These are phyloP conservation scores for Anguilla megastoma DNA, from an alignment of 2,797 vertebrate species.

Conservation along the genomic window DNA sequence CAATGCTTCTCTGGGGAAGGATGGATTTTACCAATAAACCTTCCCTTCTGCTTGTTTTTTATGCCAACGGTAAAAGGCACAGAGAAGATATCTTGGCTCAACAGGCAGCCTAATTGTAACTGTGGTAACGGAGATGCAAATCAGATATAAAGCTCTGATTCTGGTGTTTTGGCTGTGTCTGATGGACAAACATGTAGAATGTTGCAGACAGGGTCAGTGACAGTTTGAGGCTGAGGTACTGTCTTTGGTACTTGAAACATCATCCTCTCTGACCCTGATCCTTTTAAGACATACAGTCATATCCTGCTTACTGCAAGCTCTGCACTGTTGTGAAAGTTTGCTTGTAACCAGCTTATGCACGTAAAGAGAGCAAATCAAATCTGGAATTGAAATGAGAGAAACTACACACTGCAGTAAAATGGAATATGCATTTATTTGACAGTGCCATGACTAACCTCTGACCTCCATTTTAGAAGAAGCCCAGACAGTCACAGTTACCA, in stretches of 20 bases:
- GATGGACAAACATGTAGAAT: too few species aligned
- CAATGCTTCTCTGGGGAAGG: background rate
- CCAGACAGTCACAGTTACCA: constrained; percentile 77
- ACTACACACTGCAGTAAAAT: background rate
- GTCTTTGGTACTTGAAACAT: background rate
- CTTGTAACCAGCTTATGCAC: background rate
- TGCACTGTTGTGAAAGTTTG: background rate
- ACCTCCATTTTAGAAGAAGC: constrained; percentile 73
- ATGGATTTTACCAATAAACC: background rate
- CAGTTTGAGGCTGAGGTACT: background rate
- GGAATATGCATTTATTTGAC: background rate
- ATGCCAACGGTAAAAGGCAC: background rate
- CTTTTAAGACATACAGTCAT: background rate
- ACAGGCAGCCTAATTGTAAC: too few species aligned
- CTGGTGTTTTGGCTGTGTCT: too few species aligned
- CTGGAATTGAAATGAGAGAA: background rate
- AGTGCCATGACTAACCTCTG: constrained; percentile 33
- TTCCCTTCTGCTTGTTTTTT: background rate
- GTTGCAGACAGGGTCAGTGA: background rate
- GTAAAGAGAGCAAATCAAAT: background rate
- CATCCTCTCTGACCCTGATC: background rate
- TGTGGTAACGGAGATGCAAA: too few species aligned
- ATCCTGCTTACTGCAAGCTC: background rate
- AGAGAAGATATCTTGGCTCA: background rate
- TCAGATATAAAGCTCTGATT: too few species aligned